These are phyloP conservation scores for Himalopsyche anomala DNA, from an alignment of 2,888 invertebrate species.

Conservation along the genomic window DNA sequence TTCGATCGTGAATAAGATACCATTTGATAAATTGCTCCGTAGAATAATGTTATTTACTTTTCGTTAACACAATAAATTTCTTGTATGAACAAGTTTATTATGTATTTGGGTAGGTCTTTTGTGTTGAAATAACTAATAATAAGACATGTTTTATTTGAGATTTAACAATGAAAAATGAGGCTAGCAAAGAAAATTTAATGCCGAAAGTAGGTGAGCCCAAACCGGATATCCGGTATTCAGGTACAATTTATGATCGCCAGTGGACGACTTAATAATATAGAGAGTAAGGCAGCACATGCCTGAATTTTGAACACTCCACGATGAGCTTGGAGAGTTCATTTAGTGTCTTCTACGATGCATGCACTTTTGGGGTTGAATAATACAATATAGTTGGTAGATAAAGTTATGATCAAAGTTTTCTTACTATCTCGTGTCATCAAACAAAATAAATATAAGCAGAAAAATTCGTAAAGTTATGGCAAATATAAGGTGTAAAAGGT, in stretches of 20 bases:
- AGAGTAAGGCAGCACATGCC: slow-evolving; percentile 45
- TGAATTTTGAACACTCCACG: slow-evolving; percentile 48
- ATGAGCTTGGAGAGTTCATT: slow-evolving; percentile 16
- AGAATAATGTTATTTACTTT: no score
- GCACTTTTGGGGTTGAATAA: slow-evolving; percentile 2
- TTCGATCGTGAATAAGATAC: no score
- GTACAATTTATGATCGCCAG: slow-evolving; percentile 57
- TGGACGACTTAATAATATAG: slow-evolving; percentile 59
- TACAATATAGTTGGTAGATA: neutral
- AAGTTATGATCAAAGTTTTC: neutral
- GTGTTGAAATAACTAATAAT: neutral
- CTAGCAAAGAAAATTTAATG: slow-evolving; percentile 52
- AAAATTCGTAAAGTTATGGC: no score
- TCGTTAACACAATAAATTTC: no score
- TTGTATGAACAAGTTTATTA: no score
- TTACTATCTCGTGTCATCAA: neutral
- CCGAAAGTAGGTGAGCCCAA: slow-evolving; percentile 54
- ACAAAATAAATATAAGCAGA: no score
- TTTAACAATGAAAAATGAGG: slow-evolving; percentile 54
- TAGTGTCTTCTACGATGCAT: slow-evolving; percentile 14
- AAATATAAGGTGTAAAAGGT: no score
- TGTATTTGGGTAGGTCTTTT: no score
- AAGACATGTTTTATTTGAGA: slow-evolving; percentile 48
- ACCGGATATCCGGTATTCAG: slow-evolving; percentile 57
- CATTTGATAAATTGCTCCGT: no score